Percentiles rank a stretch among this genome's conserved stretches.
These are phyloP conservation scores for Anthophora plumipes DNA, from an alignment of 2,888 invertebrate species.

Conservation along the genomic window DNA sequence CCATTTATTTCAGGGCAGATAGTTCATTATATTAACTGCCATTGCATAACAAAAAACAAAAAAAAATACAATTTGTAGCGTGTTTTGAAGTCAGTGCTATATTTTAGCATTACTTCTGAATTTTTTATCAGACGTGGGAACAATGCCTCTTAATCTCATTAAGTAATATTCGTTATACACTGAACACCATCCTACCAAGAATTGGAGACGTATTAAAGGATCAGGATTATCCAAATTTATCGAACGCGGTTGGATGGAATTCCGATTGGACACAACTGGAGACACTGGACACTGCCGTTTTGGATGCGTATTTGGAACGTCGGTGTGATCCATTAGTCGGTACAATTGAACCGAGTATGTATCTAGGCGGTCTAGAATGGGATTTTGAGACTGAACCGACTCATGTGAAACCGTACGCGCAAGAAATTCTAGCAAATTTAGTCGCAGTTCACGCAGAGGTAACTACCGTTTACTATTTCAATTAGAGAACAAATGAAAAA, in stretches of 20 bases:
- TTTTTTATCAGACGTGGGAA: slow-evolving; percentile 88
- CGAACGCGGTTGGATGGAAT: slow-evolving; percentile 81
- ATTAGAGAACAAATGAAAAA: background rate
- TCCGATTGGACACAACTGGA: slow-evolving; percentile 88
- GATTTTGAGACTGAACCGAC: slow-evolving; percentile 90
- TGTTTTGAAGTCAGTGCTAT: slow-evolving; percentile 36
- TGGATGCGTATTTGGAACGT: slow-evolving; percentile 94
- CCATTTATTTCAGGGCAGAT: slow-evolving; percentile 27
- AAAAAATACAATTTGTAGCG: slow-evolving; percentile 29
- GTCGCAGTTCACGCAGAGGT: slow-evolving; percentile 92
- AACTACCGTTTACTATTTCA: slow-evolving; percentile 30
- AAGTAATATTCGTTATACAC: slow-evolving; percentile 95
- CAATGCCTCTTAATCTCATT: slow-evolving; percentile 93
- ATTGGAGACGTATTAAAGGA: slow-evolving; percentile 88
- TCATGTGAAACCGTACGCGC: slow-evolving; percentile 94
- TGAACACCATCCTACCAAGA: slow-evolving; percentile 90
- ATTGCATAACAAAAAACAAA: slow-evolving; percentile 11
- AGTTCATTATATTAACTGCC: slow-evolving; percentile 21
- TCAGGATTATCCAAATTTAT: slow-evolving; percentile 89
- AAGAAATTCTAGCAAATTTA: slow-evolving; percentile 93
- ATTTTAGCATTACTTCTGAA: slow-evolving; percentile 48
- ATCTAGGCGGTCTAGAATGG: slow-evolving; percentile 95
- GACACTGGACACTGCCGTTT: slow-evolving; percentile 87
- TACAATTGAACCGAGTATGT: slow-evolving; percentile 98
- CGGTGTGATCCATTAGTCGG: slow-evolving; percentile 97